phyloP scores from a whole-genome alignment of 1,140 invertebrate species.

The Chironomus tepperi region DNA sequence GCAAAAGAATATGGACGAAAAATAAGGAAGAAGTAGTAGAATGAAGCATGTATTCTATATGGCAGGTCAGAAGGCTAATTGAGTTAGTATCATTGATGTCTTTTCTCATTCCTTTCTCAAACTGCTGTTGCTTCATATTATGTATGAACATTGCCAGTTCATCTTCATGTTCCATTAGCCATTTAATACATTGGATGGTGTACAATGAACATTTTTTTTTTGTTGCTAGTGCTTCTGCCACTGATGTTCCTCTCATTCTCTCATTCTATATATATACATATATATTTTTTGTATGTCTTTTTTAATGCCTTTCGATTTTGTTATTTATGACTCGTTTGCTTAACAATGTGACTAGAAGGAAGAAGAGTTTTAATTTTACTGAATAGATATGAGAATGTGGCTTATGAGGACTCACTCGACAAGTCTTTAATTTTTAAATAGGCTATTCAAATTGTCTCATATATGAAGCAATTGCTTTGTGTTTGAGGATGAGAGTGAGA shows the following conservation, averaged over 20 bases:
- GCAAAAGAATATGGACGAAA: background rate
- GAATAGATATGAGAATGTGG: too few relatives aligned
- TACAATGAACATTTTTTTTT: background rate
- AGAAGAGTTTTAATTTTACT: too few relatives aligned
- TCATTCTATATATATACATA: too few relatives aligned
- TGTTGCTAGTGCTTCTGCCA: background rate
- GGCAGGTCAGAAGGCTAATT: conserved; percentile 15
- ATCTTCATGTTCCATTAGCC: conserved; percentile 20
- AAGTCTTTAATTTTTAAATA: too few relatives aligned
- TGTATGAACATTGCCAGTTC: background rate
- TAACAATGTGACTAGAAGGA: conserved; percentile 5
- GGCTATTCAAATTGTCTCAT: too few relatives aligned
- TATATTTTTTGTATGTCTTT: background rate
- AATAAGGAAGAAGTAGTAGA: background rate
- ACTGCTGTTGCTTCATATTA: background rate
- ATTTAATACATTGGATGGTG: conserved; percentile 19
- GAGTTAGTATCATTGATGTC: conserved; percentile 18
- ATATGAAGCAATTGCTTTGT: too few relatives aligned
- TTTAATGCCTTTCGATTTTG: conserved; percentile 21
- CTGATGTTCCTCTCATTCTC: background rate
- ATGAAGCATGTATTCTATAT: background rate
- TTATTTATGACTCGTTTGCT: conserved; percentile 22
- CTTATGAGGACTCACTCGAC: too few relatives aligned
- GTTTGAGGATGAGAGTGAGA: too few relatives aligned
- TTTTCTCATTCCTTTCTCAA: background rate